phyloP scores from a whole-genome alignment of 2,888 invertebrate genomes.

The Sesia apiformis region DNA sequence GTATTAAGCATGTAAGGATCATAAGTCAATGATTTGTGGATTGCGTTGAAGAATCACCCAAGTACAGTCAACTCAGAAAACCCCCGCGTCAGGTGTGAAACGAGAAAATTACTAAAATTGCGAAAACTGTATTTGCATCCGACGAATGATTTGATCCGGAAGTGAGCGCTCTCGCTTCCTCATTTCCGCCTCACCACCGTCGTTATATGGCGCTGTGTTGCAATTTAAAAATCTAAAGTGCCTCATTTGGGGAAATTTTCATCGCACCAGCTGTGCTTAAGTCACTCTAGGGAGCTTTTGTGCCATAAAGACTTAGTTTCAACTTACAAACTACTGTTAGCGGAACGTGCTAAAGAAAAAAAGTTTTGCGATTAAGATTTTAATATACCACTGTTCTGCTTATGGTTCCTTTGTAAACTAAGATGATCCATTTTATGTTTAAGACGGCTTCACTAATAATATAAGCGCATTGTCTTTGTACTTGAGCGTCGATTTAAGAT shows the following conservation, averaged over 20 bases:
- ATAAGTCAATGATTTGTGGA: too few relatives aligned
- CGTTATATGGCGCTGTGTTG: slow-evolving; percentile 2
- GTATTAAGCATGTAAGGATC: too few relatives aligned
- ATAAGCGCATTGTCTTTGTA: too few relatives aligned
- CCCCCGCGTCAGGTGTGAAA: slow-evolving; percentile 13
- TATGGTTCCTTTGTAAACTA: too few relatives aligned
- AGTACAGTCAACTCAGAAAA: not conserved
- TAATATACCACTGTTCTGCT: too few relatives aligned
- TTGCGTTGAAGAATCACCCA: too few relatives aligned
- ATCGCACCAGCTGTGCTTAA: not conserved
- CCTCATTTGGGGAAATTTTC: not conserved
- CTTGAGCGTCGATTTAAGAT: too few relatives aligned
- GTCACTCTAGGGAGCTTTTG: not conserved
- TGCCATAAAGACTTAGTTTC: not conserved
- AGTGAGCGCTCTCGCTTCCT: slow-evolving; percentile 22
- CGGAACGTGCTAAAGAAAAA: not conserved
- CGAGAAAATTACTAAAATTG: slow-evolving; percentile 24
- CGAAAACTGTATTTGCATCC: slow-evolving; percentile 37
- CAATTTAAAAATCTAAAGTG: slow-evolving; percentile 1
- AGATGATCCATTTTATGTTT: too few relatives aligned
- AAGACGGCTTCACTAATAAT: too few relatives aligned
- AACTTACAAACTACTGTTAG: not conserved
- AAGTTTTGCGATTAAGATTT: not conserved
- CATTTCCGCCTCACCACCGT: slow-evolving; percentile 20
- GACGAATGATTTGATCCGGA: slow-evolving; percentile 32